Percentiles rank a stretch among this genome's conserved stretches.
Evolutionary conservation across 2,888 invertebrate genomes (phyloP).

Genomic region (Apamea anceps): DNA sequence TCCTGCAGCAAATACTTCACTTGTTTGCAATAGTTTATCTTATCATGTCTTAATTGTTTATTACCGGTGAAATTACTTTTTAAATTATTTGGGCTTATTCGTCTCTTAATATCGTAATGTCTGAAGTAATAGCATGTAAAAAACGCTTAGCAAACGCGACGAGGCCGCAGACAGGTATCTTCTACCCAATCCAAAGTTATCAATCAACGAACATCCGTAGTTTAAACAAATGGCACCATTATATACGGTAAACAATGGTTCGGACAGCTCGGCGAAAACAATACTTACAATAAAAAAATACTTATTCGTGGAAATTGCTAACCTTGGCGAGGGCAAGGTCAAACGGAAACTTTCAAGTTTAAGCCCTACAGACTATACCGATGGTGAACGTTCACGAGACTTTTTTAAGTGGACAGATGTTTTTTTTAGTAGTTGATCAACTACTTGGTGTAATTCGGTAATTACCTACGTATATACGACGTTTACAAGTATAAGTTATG

Average conservation of each 20-base stretch:
- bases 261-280: slow-evolving; percentile 65
- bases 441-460: slow-evolving; percentile 31
- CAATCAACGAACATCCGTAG: slow-evolving; percentile 59
- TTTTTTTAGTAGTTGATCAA: slow-evolving; percentile 23
- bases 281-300: too few species aligned
- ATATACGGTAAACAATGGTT: slow-evolving; percentile 71
- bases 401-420: slow-evolving; percentile 38
- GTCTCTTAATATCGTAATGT: background rate
- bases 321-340: slow-evolving; percentile 81
- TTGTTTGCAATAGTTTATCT: slow-evolving; percentile 45
- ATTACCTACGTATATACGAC: slow-evolving; percentile 8
- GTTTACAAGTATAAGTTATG: slow-evolving; percentile 10
- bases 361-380: slow-evolving; percentile 65
- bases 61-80: slow-evolving; percentile 15
- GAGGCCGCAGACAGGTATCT: slow-evolving; percentile 22
- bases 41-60: slow-evolving; percentile 41
- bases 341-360: slow-evolving; percentile 79
- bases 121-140: slow-evolving; percentile 17
- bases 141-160: slow-evolving; percentile 2
- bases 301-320: slow-evolving; percentile 71
- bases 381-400: slow-evolving; percentile 51
- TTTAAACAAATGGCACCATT: slow-evolving; percentile 58
- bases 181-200: slow-evolving; percentile 46
- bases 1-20: slow-evolving; percentile 33
- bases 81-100: background rate